Evolutionary conservation across 1,140 invertebrate genomes (phyloP).

Genomic region (Trichonephila clavipes): DNA sequence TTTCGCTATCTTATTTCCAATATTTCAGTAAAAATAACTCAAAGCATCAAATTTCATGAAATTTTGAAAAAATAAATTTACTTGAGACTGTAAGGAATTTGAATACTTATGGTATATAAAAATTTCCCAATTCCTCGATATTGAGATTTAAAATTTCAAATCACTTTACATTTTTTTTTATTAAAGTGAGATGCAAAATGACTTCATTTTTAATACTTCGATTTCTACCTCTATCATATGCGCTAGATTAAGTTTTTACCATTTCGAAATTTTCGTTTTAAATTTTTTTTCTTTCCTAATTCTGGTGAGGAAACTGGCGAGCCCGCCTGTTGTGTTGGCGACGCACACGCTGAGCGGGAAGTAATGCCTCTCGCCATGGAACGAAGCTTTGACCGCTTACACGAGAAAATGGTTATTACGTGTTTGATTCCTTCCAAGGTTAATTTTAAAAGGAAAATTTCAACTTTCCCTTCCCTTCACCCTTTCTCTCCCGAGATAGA

Average conservation of each 20-base stretch:
- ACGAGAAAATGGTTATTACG: neutral
- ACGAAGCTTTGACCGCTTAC: constrained; percentile 57
- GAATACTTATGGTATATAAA: too few species aligned
- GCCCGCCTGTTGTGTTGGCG: constrained; percentile 60
- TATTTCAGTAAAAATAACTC: too few species aligned
- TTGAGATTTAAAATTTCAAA: too few species aligned
- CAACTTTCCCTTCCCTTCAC: neutral
- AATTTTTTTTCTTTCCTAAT: neutral
- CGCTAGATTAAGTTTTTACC: neutral
- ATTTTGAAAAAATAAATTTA: too few species aligned
- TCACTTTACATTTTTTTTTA: too few species aligned
- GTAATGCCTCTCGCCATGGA: constrained; percentile 50
- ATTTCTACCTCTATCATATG: too few species aligned
- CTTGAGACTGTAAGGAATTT: too few species aligned
- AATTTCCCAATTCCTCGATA: too few species aligned
- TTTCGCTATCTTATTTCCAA: too few species aligned
- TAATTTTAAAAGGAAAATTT: constrained; percentile 57
- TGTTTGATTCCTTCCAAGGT: constrained; percentile 32
- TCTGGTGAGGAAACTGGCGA: constrained; percentile 5
- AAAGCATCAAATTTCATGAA: too few species aligned
- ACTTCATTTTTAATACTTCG: too few species aligned
- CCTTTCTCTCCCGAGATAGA: neutral
- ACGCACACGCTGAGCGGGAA: constrained; percentile 51
- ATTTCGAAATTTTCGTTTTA: neutral
- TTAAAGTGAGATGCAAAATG: too few species aligned